A percentile compares a stretch with the other conserved stretches of the same genome.
phyloP scores from a whole-genome alignment of 2,113 vertebrate species.

The Mola mola region DNA sequence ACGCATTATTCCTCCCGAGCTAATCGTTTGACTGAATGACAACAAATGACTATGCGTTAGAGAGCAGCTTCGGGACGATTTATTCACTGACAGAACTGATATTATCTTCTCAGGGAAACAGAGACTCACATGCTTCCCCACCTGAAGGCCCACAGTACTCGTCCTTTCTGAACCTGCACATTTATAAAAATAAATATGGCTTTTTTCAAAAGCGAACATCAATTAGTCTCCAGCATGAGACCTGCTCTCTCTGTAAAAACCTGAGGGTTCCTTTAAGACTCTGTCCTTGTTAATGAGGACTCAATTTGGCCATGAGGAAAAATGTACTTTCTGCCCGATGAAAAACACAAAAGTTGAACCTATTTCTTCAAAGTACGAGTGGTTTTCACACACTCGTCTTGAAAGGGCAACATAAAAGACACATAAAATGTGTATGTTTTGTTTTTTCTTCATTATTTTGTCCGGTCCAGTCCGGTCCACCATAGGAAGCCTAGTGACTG shows the following conservation, averaged over 20 bases:
- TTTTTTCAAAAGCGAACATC: constrained; percentile 4
- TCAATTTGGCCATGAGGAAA: too few relatives aligned
- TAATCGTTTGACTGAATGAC: constrained; percentile 54
- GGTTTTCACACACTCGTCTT: constrained; percentile 44
- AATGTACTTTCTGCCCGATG: constrained; percentile 15
- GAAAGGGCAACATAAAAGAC: constrained; percentile 52
- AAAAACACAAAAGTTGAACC: constrained; percentile 30
- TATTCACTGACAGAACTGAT: constrained; percentile 18
- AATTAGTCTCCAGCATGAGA: neutral
- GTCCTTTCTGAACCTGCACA: neutral
- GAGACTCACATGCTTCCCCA: neutral
- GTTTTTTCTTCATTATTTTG: too few relatives aligned
- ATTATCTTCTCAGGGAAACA: constrained; percentile 8
- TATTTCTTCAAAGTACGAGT: constrained; percentile 48
- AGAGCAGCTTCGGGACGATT: constrained; percentile 32
- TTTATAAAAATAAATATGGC: constrained; percentile 16
- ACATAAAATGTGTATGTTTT: constrained; percentile 56
- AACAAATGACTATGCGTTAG: constrained; percentile 53
- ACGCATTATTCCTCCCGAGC: constrained; percentile 40
- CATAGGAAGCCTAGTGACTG: constrained; percentile 20
- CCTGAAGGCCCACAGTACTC: neutral
- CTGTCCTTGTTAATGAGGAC: constrained; percentile 25
- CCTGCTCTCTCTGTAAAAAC: neutral
- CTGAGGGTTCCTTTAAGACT: constrained; percentile 3
- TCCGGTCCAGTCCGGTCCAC: constrained; percentile 5